Evolutionary conservation across 2,113 vertebrate species (phyloP).

Genomic region (Lophotis ruficrista): DNA sequence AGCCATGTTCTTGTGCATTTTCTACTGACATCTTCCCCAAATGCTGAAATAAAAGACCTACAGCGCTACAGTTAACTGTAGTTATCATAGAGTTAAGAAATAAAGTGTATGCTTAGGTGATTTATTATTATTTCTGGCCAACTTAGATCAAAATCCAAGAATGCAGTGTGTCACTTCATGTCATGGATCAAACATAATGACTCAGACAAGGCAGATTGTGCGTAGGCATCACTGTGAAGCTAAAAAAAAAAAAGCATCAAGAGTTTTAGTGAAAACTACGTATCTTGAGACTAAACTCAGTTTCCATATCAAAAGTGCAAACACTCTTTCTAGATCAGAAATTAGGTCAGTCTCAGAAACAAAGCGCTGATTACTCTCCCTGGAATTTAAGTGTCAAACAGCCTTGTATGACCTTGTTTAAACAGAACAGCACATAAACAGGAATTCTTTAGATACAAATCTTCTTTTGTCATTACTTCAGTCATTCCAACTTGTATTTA

Average conservation of each 20-base stretch:
- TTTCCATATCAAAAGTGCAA: not conserved
- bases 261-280: not conserved
- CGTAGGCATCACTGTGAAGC: not conserved
- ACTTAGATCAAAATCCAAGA: not conserved
- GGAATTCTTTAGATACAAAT: not conserved
- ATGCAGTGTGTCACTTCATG: not conserved
- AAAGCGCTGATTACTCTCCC: not conserved
- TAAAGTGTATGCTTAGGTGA: not conserved
- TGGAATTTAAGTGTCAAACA: not conserved
- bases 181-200: not conserved
- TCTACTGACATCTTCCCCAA: not conserved
- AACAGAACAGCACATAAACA: not conserved
- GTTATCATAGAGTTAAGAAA: not conserved
- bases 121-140: not conserved
- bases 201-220: not conserved
- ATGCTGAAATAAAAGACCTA: too few species aligned
- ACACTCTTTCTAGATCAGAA: not conserved
- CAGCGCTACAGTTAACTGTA: not conserved
- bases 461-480: not conserved
- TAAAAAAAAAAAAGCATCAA: not conserved
- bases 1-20: not conserved
- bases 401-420: not conserved
- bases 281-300: not conserved
- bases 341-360: not conserved
- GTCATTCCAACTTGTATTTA: not conserved